A percentile compares a stretch with the other conserved stretches of the same genome.
Conservation (phyloP, 2,888 invertebrate genomes). For the Drosophila anceps region DNA sequence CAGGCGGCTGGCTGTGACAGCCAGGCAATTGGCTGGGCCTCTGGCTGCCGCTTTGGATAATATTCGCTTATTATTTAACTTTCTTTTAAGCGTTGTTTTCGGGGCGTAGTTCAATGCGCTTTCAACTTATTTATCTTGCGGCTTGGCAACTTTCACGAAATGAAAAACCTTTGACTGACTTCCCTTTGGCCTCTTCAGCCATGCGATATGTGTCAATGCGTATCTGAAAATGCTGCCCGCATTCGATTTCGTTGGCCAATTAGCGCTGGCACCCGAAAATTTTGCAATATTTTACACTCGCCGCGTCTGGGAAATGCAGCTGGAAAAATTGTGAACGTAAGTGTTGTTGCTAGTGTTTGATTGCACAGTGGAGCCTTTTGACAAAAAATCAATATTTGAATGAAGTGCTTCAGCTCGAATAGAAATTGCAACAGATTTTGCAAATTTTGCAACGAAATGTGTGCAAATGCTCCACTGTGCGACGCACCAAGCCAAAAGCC, state of each 20-base stretch:
- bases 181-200: conserved; percentile 38
- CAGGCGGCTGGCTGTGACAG: conserved; percentile 29
- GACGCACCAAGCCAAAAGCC: conserved; percentile 40
- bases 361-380: neutral
- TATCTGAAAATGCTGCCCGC: conserved; percentile 5
- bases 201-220: conserved; percentile 24
- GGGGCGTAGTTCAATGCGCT: conserved; percentile 74
- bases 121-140: conserved; percentile 29
- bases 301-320: conserved; percentile 44
- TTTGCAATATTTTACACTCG: conserved; percentile 17
- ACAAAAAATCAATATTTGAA: neutral
- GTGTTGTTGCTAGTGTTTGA: neutral
- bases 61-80: conserved; percentile 71
- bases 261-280: conserved; percentile 40
- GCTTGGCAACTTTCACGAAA: conserved; percentile 67
- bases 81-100: conserved; percentile 61
- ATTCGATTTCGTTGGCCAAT: conserved; percentile 38
- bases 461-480: conserved; percentile 9
- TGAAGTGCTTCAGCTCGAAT: neutral
- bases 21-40: conserved; percentile 56
- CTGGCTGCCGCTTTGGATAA: conserved; percentile 48
- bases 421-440: neutral
- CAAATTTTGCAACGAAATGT: conserved; percentile 1
- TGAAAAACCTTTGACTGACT: conserved; percentile 68
- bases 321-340: conserved; percentile 28